Evolutionary conservation across 2,113 vertebrate genomes (phyloP).

Genomic region (Neofelis nebulosa): DNA sequence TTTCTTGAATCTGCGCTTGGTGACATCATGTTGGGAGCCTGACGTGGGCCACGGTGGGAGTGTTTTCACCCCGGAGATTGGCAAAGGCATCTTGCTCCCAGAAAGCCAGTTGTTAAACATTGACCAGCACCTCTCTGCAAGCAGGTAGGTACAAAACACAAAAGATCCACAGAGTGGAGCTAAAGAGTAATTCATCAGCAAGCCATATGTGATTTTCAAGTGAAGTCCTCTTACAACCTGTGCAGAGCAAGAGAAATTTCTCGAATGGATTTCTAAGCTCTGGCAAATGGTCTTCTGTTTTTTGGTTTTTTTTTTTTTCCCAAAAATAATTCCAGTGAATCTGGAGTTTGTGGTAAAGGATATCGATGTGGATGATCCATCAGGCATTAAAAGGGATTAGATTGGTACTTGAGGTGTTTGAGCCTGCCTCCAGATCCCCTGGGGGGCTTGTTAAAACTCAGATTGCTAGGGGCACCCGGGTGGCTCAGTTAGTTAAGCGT

Average conservation of each 20-base stretch:
- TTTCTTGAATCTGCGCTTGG: background rate
- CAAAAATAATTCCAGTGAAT: background rate
- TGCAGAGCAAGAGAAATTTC: background rate
- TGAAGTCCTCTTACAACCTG: background rate
- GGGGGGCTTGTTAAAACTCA: background rate
- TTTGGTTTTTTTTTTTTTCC: too few species aligned
- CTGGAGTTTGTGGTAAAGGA: background rate
- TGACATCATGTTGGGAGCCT: background rate
- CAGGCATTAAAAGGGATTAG: background rate
- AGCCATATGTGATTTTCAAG: background rate
- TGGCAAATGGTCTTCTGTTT: background rate
- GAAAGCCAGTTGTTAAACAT: background rate
- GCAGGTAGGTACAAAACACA: background rate
- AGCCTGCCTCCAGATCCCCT: background rate
- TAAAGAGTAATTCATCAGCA: background rate
- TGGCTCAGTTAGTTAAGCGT: too few species aligned
- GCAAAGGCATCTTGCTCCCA: background rate
- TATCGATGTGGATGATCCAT: background rate
- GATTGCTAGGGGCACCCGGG: too few species aligned
- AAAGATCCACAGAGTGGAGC: background rate
- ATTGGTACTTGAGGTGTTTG: background rate
- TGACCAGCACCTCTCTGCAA: background rate
- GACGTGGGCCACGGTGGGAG: background rate
- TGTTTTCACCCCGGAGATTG: background rate
- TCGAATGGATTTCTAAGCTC: background rate